These are phyloP conservation scores for Aotus griseimembra DNA, from an alignment of 2,797 vertebrate species.

Conservation along the genomic window DNA sequence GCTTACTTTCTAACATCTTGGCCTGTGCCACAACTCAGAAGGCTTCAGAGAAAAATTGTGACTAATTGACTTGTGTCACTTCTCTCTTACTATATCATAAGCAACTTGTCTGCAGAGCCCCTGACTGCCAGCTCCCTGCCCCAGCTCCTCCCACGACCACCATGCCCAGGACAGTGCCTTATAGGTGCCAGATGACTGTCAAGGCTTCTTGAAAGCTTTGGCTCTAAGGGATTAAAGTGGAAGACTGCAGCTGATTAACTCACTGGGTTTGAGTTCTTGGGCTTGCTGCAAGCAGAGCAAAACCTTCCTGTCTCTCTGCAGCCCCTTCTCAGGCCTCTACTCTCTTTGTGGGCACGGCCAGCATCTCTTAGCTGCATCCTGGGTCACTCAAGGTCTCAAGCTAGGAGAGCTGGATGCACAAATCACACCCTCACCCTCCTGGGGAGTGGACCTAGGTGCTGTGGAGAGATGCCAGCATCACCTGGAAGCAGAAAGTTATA, in stretches of 20 bases:
- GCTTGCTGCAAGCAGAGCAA: neutral
- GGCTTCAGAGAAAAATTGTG: neutral
- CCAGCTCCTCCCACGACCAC: too few relatives aligned
- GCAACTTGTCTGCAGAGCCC: neutral
- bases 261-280: neutral
- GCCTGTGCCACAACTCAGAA: neutral
- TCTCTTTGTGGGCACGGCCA: rapidly evolving
- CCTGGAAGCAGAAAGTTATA: neutral
- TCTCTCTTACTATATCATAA: neutral
- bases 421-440: neutral
- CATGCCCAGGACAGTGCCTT: neutral
- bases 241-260: neutral
- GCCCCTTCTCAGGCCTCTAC: neutral
- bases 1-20: neutral
- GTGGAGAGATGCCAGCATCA: neutral
- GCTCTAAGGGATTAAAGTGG: neutral
- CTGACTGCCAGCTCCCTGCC: neutral
- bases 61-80: neutral
- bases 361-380: neutral
- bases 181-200: neutral
- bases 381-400: neutral
- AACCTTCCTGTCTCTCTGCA: neutral
- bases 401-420: neutral
- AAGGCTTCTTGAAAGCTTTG: neutral
- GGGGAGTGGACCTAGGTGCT: neutral